Conservation (phyloP, 2,113 vertebrate genomes). For the Saguinus imperator region DNA sequence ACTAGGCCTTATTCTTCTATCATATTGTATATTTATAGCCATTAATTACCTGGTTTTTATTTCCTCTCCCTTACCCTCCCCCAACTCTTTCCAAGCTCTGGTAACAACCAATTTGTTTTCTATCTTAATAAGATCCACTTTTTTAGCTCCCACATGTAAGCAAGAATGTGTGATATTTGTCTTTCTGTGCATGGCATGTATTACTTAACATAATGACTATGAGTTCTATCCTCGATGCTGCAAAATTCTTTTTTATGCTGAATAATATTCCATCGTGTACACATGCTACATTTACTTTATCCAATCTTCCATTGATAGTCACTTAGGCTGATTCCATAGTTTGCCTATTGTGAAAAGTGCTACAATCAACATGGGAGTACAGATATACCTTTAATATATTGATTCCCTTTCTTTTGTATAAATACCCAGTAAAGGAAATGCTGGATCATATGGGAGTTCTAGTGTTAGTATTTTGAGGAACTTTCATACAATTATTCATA, state of each 20-base stretch:
- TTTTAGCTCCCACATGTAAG: neutral
- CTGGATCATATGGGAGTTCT: neutral
- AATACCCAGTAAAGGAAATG: neutral
- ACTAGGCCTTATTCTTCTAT: neutral
- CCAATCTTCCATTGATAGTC: neutral
- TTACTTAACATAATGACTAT: neutral
- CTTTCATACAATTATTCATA: neutral
- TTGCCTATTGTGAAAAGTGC: neutral
- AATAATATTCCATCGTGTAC: neutral
- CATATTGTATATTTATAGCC: neutral
- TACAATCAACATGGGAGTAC: neutral
- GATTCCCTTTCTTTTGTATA: neutral
- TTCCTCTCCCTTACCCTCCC: neutral
- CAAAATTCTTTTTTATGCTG: neutral
- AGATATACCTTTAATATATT: neutral
- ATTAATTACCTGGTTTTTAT: neutral
- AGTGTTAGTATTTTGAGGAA: neutral
- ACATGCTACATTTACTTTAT: neutral
- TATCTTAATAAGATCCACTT: neutral
- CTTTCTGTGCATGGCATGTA: neutral
- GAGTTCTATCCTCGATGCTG: no score
- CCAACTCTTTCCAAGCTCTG: neutral
- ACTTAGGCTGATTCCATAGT: neutral
- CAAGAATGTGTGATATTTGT: neutral
- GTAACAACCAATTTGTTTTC: neutral